Evolutionary conservation across 2,797 vertebrate species (phyloP).

Genomic region (Discoglossus pictus): DNA sequence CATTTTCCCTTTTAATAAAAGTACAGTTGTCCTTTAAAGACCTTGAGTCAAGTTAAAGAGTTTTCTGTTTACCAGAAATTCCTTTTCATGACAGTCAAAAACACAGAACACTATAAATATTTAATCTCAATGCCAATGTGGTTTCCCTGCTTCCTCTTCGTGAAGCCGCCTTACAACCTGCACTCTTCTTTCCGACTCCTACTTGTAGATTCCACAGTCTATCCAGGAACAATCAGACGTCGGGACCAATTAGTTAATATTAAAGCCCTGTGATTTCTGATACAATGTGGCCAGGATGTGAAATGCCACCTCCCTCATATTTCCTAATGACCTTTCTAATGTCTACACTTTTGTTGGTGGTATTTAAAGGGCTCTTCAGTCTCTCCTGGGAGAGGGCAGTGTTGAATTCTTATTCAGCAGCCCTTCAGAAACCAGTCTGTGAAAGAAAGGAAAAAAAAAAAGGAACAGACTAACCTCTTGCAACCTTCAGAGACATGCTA

Average conservation of each 20-base stretch:
- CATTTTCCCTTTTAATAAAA: too few relatives aligned
- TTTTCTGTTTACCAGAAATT: too few relatives aligned
- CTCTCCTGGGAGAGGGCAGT: constrained; percentile 55
- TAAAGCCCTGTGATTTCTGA: constrained; percentile 36
- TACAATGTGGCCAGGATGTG: constrained; percentile 38
- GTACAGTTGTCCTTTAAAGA: too few relatives aligned
- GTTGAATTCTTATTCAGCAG: constrained; percentile 54
- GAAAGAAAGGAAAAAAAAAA: constrained; percentile 34
- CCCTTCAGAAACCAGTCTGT: constrained; percentile 59
- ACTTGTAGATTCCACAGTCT: constrained; percentile 17
- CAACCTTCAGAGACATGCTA: constrained; percentile 57
- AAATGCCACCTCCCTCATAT: constrained; percentile 65
- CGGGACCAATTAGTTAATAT: constrained; percentile 49
- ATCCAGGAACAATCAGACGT: constrained; percentile 17
- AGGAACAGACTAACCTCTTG: constrained; percentile 55
- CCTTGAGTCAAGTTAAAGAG: too few relatives aligned
- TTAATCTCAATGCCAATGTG: background rate
- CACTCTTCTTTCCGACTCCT: constrained; percentile 7
- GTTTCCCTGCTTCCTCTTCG: too few relatives aligned
- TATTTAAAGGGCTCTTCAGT: constrained; percentile 48
- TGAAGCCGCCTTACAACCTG: too few relatives aligned
- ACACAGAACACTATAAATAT: constrained; percentile 28
- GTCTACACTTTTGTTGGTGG: constrained; percentile 54
- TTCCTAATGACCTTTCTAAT: constrained; percentile 64
- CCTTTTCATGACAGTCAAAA: constrained; percentile 16